Base-by-base conservation (phyloP, 2,888 invertebrate genomes). In the Fissipunctia ypsillon region DNA sequence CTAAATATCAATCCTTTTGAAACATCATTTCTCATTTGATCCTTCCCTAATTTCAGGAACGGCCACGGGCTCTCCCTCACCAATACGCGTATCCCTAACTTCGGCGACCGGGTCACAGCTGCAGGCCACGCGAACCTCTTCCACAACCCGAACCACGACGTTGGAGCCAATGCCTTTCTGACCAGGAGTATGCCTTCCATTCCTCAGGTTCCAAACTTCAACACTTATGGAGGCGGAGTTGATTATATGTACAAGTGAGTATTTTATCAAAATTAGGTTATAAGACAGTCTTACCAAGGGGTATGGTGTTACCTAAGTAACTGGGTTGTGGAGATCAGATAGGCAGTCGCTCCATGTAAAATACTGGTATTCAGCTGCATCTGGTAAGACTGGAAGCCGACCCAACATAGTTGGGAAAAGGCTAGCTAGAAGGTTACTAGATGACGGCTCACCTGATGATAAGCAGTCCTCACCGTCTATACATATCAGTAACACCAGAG, bases 161-260 rank as follows among this genome's bases (percentile, higher is more conserved):
- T 94, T 22, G 88, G 85, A 54, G 93, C 92, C 1, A 93, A 93
- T 35, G 94, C 93, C 0, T 94, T 93, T 81, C 63, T 90, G 35
- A 89, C 91, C 14, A 90, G 88, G 72, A 93, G 86, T 56, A 90
- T 91, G 88, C 93, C 93, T 0, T 87, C 83, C 16, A 87, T 89
- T 3, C 88, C 90, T 4, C 81, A 87, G 0, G 81, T 90, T 1
- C 93, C 94, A 6, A 90, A 91, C 84, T 93, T 93, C 85, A 92
- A 91, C 81, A 93, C 93, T 7, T 84, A 89, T 22, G 94, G 94
- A 0, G 93, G 88, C 2, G 89, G 91, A 19, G 57, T 92, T 14
- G 93, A 94, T 71, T 94, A 94, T 73, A 90, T 90, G 89, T 93
- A 76, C 85, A 93, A 92, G 93, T 92, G 68, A 90, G 92, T 90